Percentiles rank a stretch among this genome's conserved stretches.
phyloP scores from a whole-genome alignment of 2,888 invertebrate species.

The Mongoloraphidia duomilia region DNA sequence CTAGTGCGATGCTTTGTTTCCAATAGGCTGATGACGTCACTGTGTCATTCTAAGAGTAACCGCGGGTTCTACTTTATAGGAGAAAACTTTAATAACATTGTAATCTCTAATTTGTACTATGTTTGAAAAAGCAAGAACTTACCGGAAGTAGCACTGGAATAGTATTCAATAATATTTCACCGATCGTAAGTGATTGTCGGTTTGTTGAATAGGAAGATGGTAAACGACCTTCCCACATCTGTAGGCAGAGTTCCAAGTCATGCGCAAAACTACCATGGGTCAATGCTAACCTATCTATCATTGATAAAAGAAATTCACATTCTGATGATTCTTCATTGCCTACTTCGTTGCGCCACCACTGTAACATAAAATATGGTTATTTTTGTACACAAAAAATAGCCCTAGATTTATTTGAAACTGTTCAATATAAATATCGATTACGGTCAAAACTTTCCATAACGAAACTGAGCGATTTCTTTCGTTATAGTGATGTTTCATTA shows the following conservation, averaged over 20 bases:
- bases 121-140: constrained; percentile 13
- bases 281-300: constrained; percentile 62
- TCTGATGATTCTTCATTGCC: constrained; percentile 41
- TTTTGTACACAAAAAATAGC: not conserved
- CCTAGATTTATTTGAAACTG: not conserved
- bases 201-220: constrained; percentile 33
- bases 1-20: too few relatives aligned
- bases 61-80: too few relatives aligned
- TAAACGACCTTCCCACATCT: constrained; percentile 55
- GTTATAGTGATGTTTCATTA: too few relatives aligned
- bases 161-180: constrained; percentile 59
- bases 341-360: constrained; percentile 62
- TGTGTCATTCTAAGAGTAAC: too few relatives aligned
- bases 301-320: constrained; percentile 36
- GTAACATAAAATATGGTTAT: constrained; percentile 17
- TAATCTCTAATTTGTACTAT: too few relatives aligned
- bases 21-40: too few relatives aligned
- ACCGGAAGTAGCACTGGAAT: constrained; percentile 46
- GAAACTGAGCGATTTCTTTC: not conserved
- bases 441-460: not conserved
- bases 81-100: too few relatives aligned
- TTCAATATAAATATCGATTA: too few relatives aligned
- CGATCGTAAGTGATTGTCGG: constrained; percentile 35
- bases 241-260: constrained; percentile 60
- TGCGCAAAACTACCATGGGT: constrained; percentile 68